Evolutionary conservation across 92 coral and sea anemone species (phyloP), one percentile per base, ranked within the genome.

Genomic region (Anthopleura xanthogrammica): DNA sequence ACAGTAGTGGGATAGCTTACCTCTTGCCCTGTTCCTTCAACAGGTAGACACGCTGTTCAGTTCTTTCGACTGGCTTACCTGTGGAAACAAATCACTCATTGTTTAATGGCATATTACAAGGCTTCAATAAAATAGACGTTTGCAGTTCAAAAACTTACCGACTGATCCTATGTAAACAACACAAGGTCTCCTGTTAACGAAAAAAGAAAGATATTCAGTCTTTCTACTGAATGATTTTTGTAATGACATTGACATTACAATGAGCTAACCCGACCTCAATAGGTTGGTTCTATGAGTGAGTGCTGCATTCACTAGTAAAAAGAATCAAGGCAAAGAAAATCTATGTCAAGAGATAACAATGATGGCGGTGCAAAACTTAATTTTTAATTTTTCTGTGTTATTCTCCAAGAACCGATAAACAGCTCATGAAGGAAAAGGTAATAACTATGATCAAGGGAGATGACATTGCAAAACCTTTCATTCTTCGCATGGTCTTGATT

Each of bases 41-140:
- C 82, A 97, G 12, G 77, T 90, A 82, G 40, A 92, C 98, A 41
- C 81, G 87, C 84, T 97, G 99, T 88, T 92, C 98, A 60, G 95
- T 98, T 77, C 99, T 90, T 79, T 97, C 99, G 12, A 95, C 98
- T 64, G 99, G 98, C 88, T 92, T 90, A 75, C 99, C 99, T 97
- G 85, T 19, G 40, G 36, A 52, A 4, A 60, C 36, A 66, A 84
- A 23, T 16, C 46, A 17, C 41, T 68, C 42, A 68, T 5, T 29
- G 41, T 36, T 36, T 10, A 62, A n/a, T 5, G 36, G 58, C 58
- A 54, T 54, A 2, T 54, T 54, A 54, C 58, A 54, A 13, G 16
- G 16, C 58, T 12, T 54, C 58, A 54, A 54, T 54, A 54, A 14
- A 2, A 54, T 14, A 6, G 17, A 54, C 1, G 58, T 68, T 24